These are phyloP conservation scores for Ibidorhyncha struthersii DNA, from an alignment of 2,113 vertebrate species.

Conservation along the genomic window DNA sequence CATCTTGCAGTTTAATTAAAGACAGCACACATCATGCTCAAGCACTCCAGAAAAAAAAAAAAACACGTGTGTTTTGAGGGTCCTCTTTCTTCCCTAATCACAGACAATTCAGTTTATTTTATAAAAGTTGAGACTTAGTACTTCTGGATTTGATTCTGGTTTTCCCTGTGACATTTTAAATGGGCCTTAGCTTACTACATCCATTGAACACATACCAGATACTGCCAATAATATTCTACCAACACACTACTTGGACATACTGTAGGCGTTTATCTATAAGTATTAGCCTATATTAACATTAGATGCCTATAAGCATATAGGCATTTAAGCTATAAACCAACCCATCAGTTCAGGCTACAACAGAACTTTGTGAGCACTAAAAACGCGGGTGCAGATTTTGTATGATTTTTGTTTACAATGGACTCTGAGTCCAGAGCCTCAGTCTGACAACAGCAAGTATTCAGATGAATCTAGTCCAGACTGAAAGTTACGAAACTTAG, in stretches of 20 bases:
- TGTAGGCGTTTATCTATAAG: neutral
- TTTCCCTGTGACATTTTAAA: neutral
- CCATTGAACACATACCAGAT: neutral
- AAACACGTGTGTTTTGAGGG: neutral
- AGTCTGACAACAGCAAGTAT: neutral
- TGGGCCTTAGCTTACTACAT: neutral
- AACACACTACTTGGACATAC: neutral
- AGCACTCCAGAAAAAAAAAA: neutral
- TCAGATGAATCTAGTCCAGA: neutral
- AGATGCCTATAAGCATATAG: neutral
- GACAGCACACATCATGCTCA: neutral
- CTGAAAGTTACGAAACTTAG: neutral
- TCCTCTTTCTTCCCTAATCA: neutral
- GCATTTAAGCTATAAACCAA: neutral
- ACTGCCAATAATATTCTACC: neutral
- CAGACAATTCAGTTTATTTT: neutral
- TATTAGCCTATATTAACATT: no score
- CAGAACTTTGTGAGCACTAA: accelerated
- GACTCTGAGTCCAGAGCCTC: no score
- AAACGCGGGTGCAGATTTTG: neutral
- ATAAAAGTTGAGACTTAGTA: neutral
- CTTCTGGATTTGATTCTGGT: neutral
- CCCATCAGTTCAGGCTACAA: neutral
- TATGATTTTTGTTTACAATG: neutral
- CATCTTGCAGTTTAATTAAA: neutral